Base-by-base conservation (phyloP, 1,140 invertebrate genomes). In the Micrasema longulum region DNA sequence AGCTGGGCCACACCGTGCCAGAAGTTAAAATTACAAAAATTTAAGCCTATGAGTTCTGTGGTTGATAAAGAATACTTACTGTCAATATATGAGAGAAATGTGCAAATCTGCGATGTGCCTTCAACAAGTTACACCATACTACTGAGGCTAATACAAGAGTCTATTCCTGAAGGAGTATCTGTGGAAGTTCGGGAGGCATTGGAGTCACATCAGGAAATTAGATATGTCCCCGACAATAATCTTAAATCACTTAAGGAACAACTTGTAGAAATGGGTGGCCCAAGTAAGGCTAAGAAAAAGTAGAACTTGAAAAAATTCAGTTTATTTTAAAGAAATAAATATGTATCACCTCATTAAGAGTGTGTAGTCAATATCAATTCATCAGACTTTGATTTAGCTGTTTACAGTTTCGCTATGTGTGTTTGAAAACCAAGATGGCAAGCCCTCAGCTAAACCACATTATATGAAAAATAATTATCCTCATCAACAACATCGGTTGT, bases 171-270 rank as follows among this genome's bases (percentile, higher is more conserved):
- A 76, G 93, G 94, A n/a, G 91, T 95, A 6, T 86, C 84, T 3
- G 71, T 95, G 7, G 81, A 83, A 41, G 83, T 95, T 12, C 84
- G 90, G 43, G 84, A 89, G 74, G 89, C 87, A 72, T 74, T 84
- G 75, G 80, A 84, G 7, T 82, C 88, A 31, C 82, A 91, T 72
- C 83, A 83, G 20, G 89, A 93, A 57, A 83, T 89, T 20, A 86
- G 93, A 52, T 94, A 92, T 80, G 86, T 96, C 48, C 93, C 94
- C 1, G 93, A 95, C 79, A 90, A 88, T 69, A 87, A 94, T 80
- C 83, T 96, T 3, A 76, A 91, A 12, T 87, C 90, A n/a, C 85
- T 95, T 5, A 92, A 93, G 80, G 80, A 86, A 48, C 86, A 93
- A 77, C 80, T 92, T 36, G 84, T 88, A 65, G 86, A 86, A 12